Evolutionary conservation across 2,113 vertebrate species (phyloP).

Genomic region (Triplophysa tibetana): DNA sequence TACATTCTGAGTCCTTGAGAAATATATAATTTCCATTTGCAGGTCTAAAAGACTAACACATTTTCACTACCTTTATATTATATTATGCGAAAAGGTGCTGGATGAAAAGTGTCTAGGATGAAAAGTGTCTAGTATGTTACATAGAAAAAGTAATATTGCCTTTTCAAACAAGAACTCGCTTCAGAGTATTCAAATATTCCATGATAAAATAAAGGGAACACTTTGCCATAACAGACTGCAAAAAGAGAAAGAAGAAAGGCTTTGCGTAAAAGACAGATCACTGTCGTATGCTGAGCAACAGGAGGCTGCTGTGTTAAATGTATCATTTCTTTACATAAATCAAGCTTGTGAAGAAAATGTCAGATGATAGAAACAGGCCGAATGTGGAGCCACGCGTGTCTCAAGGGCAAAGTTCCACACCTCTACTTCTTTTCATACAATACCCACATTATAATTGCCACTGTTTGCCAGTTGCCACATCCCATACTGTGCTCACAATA

Average conservation of each 20-base stretch:
- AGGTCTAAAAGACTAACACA: slow-evolving; percentile 38
- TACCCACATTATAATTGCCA: slow-evolving; percentile 31
- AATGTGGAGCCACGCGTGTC: background rate
- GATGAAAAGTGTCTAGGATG: too few species aligned
- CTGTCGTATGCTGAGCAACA: slow-evolving; percentile 19
- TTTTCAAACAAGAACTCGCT: too few species aligned
- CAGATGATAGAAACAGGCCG: slow-evolving; percentile 6
- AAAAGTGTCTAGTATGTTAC: background rate
- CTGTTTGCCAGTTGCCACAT: slow-evolving; percentile 27
- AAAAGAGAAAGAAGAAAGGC: slow-evolving; percentile 5
- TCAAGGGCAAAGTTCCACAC: slow-evolving; percentile 51
- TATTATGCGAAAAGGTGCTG: background rate
- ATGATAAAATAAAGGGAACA: background rate
- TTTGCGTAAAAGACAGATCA: slow-evolving; percentile 9
- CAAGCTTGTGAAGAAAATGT: slow-evolving; percentile 13
- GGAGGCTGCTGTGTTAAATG: slow-evolving; percentile 10
- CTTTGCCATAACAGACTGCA: background rate
- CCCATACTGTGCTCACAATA: slow-evolving; percentile 12
- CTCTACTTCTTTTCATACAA: background rate
- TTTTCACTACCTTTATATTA: slow-evolving; percentile 18
- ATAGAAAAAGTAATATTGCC: too few species aligned
- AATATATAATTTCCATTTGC: slow-evolving; percentile 38
- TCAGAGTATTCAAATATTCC: background rate
- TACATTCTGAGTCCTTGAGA: slow-evolving; percentile 45
- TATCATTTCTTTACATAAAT: slow-evolving; percentile 27